Base-by-base conservation (phyloP, 2,113 vertebrate genomes). In the Clarias batrachus region DNA sequence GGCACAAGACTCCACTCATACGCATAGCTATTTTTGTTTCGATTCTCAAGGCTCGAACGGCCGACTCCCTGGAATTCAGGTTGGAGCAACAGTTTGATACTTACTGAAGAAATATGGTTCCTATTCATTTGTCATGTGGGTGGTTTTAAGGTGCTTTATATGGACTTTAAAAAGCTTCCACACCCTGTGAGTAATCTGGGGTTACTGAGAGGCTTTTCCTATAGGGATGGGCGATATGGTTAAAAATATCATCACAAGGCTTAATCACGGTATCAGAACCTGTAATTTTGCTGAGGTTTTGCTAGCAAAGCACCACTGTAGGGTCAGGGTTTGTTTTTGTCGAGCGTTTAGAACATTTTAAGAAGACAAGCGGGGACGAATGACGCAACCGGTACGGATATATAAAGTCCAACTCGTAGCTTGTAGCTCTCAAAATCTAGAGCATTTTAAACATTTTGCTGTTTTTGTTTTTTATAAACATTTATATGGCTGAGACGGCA, bases 1-100 rank as follows among this genome's bases (percentile, higher is more conserved):
- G 52, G 52, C 57, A 19, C 66, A 16, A 68, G 80, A 59, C 19
- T 19, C 13, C 60, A 73, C 56, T 76, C 12, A 54, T 33, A 73
- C 56, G 70, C 21, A 54, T 33, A 52, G 52, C 76, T 91, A 87
- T 88, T 89, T 88, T 87, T 88, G 86, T 66, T 83, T 52, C 7
- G 63, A 25, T 70, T 79, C 27, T 48, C 10, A 4, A 77, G 56
- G 65, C 60, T 8, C 33, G 13, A 30, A 12, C 1, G 60, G 74
- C 56, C 80, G 76, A 87, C 87, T 65, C 63, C 68, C 70, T 60
- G 17, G 63, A 84, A 87, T 87, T 81, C 60, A 54, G 23, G 81
- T 23, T 71, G 68, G 41, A 77, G 62, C 62, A 4, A 17, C 77
- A 62, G 33, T 52, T 71, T 73, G 87, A 62, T 9, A 52, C 57